Percentiles rank a stretch among this genome's conserved stretches.
Evolutionary conservation across 2,888 invertebrate genomes (phyloP).

Genomic region (Zonitis immaculata): DNA sequence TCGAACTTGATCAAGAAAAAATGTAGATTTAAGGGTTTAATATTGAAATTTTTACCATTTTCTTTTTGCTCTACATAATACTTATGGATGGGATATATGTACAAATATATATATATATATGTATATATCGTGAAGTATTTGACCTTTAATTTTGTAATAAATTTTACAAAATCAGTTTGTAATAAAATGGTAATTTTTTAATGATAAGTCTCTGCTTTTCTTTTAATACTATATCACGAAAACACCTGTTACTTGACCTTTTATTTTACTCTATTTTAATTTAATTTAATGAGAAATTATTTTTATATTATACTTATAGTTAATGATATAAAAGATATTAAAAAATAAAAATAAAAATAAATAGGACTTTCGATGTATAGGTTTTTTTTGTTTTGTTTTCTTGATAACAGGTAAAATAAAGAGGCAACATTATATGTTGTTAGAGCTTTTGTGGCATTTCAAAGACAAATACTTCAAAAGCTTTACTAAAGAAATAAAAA

Average conservation of each 20-base stretch:
- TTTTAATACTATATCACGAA: neutral
- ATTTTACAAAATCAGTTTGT: no score
- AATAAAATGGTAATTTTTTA: no score
- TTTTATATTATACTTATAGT: no score
- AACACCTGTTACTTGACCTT: slow-evolving; percentile 15
- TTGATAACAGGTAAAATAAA: slow-evolving; percentile 23
- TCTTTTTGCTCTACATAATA: no score
- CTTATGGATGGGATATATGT: no score
- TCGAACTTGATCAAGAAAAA: slow-evolving; percentile 39
- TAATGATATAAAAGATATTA: no score
- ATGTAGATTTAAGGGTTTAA: slow-evolving; percentile 40
- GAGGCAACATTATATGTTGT: slow-evolving; percentile 20
- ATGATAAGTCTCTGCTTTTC: no score
- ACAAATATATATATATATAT: no score
- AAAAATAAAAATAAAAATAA: no score
- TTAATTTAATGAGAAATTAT: no score
- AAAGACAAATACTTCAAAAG: slow-evolving; percentile 32
- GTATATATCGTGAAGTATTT: slow-evolving; percentile 18
- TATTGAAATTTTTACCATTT: slow-evolving; percentile 17
- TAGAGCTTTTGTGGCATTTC: slow-evolving; percentile 32
- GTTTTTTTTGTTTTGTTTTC: no score
- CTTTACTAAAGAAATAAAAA: slow-evolving; percentile 25
- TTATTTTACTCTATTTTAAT: neutral
- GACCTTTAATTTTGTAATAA: slow-evolving; percentile 14
- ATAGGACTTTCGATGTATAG: no score